Conservation (phyloP, 92 coral and sea anemone species). For the Porites lobata region DNA sequence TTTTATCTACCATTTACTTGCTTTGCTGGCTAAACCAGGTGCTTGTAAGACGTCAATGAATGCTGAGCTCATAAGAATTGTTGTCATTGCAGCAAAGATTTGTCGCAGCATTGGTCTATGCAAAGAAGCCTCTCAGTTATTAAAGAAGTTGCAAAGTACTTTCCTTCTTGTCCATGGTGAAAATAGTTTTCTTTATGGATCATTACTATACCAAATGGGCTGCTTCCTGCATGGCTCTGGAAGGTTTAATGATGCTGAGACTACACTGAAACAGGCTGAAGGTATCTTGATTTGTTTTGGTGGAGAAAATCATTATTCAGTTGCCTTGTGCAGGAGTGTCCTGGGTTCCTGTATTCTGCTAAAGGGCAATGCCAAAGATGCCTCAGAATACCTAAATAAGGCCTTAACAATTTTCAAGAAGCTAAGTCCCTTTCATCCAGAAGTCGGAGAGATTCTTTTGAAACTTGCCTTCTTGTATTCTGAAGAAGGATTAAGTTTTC, state of each 20-base stretch:
- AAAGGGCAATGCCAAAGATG: neutral
- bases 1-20: neutral
- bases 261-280: neutral
- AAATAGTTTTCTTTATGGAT: constrained; percentile 11
- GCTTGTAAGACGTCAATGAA: neutral
- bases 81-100: constrained; percentile 4
- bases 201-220: constrained; percentile 16
- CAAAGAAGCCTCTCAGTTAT: constrained; percentile 10
- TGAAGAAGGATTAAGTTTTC: constrained; percentile 13
- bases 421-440: constrained; percentile 1
- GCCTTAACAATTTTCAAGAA: neutral
- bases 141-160: neutral
- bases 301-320: constrained; percentile 11
- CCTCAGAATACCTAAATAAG: neutral
- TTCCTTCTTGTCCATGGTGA: neutral
- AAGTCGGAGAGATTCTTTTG: constrained; percentile 18
- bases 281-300: neutral
- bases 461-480: neutral
- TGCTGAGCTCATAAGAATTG: constrained; percentile 21
- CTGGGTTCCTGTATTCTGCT: constrained; percentile 23
- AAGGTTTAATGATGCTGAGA: constrained; percentile 1
- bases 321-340: constrained; percentile 15
- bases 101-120: neutral
- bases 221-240: constrained; percentile 6
- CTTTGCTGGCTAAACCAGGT: neutral